These are phyloP conservation scores for Aphelenchoides fujianensis DNA, from an alignment of 1,140 invertebrate genomes.

Conservation along the genomic window DNA sequence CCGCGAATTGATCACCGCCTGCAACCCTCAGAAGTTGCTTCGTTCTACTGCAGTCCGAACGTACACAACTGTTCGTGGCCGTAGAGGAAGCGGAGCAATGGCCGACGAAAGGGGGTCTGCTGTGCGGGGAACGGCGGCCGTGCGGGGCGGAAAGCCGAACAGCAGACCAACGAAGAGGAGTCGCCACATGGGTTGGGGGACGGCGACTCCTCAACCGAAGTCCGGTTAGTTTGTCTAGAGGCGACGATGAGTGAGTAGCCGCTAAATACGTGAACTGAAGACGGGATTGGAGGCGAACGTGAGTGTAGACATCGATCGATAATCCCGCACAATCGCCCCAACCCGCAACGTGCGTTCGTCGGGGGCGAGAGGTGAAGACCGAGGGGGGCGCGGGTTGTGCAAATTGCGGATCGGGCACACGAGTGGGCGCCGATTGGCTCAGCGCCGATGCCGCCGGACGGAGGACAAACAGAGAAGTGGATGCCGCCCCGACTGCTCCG, in stretches of 20 bases:
- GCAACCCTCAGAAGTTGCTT: background rate
- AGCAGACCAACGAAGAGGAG: background rate
- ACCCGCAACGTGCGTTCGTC: background rate
- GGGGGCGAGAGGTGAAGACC: background rate
- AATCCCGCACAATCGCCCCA: no score
- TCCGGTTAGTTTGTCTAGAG: no score
- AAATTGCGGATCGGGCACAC: background rate
- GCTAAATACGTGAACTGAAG: background rate
- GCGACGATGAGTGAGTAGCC: background rate
- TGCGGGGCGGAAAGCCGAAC: background rate
- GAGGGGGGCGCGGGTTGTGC: background rate
- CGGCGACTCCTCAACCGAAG: background rate
- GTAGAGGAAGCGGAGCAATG: background rate
- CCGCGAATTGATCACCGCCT: slow-evolving; percentile 19
- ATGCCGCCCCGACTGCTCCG: background rate
- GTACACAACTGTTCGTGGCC: background rate
- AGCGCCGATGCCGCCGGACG: background rate
- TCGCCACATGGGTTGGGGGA: background rate
- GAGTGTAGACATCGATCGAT: no score
- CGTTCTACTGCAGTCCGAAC: background rate
- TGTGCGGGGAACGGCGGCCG: background rate
- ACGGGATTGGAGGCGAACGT: background rate
- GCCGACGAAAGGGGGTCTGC: background rate
- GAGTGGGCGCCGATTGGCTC: background rate
- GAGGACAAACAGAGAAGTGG: background rate